Evolutionary conservation across 2,113 vertebrate species (phyloP), one percentile per base, ranked within the genome.

Genomic region (Carollia perspicillata): DNA sequence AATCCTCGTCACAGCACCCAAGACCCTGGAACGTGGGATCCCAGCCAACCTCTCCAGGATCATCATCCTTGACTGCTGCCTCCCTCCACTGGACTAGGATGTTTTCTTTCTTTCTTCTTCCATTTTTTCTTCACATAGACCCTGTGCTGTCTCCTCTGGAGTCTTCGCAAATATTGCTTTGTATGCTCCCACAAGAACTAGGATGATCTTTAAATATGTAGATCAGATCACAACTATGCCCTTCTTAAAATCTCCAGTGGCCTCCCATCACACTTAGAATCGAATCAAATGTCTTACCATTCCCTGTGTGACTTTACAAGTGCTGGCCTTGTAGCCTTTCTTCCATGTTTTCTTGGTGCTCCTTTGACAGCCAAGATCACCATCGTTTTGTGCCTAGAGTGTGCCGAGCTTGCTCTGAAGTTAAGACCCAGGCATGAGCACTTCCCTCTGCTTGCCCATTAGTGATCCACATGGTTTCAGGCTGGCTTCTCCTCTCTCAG

Each of bases 1-100:
- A 49, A 28, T 84, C 26, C 49, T 60, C 44, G 23, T 53, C 33
- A 20, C 0, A n/a, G 22, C 5, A 84, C 12, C 20, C 23, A 69
- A 4, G 49, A 42, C 40, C 35, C 53, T n/a, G 22, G 63, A 51
- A 2, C 0, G 0, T 6, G 13, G 9, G 35, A 16, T 65, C 44
- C 28, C 14, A 51, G 51, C 3, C 37, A 78, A 2, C 16, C 0
- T 42, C 33, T 49, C 66, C 47, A 58, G 63, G 22, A 30, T 68
- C 53, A 40, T 18, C 28, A 66, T 66, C 28, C 18, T 23, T 51
- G 3, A 26, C 23, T 71, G 30, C 44, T 8, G 10, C 35, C 23
- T 81, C 30, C 14, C 17, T 63, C 16, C 63, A 37, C 7, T 51
- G 33, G 17, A 35, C 16, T 26, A 26, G 30, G 30, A 55, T 9